Evolutionary conservation across 2,888 invertebrate genomes (phyloP), one percentile per base, ranked within the genome.

Genomic region (Xestoiulus laeticollis): DNA sequence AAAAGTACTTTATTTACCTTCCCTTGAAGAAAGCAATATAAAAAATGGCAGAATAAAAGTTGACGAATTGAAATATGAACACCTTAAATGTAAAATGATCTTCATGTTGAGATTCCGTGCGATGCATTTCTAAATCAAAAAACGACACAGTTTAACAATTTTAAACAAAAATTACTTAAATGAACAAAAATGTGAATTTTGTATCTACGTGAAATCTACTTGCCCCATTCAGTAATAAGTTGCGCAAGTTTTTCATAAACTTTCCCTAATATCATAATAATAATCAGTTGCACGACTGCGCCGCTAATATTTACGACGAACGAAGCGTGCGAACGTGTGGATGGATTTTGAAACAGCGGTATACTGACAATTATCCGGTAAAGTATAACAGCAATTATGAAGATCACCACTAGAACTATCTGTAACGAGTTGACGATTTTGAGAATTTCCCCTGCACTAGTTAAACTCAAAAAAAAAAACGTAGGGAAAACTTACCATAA

Each of bases 21-120:
- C 94, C 94, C 90, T 94, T 94, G 91, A 94, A 93, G 91, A 94
- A 94, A 4, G 94, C 94, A 88, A 94, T 94, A 91, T 94, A 94
- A 91, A 94, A 93, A 88, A 94, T 93, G 68, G 94, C 94, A 2
- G 94, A 93, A 91, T 94, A 94, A 91, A 93, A 94, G 91, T 94
- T 94, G 91, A 94, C 93, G 91, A 94, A 94, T 91, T 94, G 94
- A 90, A 94, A 94, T 87, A 93, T 91, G 91, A 94, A 94, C 88
- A 94, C 93, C 91, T 94, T 94, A 91, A 94, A 92, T 33, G 94
- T 94, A 89, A 94, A 92, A 89, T 93, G 93, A 91, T 94, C 93
- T 90, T 94, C 94, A 90, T 94, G 94, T 89, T 94, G 94, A 22
- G 93, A 92, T 90, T 94, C 94, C 1, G 94, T 94, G 43, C 93